Base-by-base conservation (phyloP, 2,888 invertebrate genomes). In the Meganola albula region DNA sequence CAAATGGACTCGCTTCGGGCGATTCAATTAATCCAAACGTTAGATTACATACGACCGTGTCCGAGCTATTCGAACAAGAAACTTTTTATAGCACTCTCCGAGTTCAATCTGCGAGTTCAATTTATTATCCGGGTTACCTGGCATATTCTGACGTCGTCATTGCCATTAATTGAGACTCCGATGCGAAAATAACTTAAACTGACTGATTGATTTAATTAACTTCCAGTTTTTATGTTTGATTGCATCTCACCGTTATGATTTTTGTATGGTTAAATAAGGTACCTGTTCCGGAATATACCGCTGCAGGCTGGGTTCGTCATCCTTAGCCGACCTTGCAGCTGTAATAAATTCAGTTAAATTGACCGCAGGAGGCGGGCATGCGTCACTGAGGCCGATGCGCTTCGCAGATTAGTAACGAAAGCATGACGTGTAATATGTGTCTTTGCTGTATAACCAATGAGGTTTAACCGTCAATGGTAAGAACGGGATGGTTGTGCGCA, bases 241-340 rank as follows among this genome's bases (percentile, higher is more conserved):
- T 45, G 37, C 28, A 41, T 18, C 36, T 25, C 34, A 52, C 42
- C 48, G 40, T 41, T 47, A 45, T 37, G 33, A 45, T 53, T 57
- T 58, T 65, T 58, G 55, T 48, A 38, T 36, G 16, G 35, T 46
- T 44, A 35, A 50, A 39, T 55, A 56, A 52, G 56, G 60, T n/a
- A 63, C 62, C 63, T 59, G 67, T 68, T 74, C 69, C 67, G 61
- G 67, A 68, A 72, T 53, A 52, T 50, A 53, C 51, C 47, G 46
- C 34, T 40, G 39, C 53, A 54, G 56, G 58, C 51, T 44, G 67
- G 65, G 84, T 77, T 83, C 80, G 71, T 74, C 75, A 76, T 80
- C 75, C 84, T 79, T 69, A 49, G 55, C 53, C 78, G 83, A 78
- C 83, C 84, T 83, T 83, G 82, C 74, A 70, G 73, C 68, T 73